phyloP scores from a whole-genome alignment of 2,113 vertebrate species.

The Melanerpes aurifrons region DNA sequence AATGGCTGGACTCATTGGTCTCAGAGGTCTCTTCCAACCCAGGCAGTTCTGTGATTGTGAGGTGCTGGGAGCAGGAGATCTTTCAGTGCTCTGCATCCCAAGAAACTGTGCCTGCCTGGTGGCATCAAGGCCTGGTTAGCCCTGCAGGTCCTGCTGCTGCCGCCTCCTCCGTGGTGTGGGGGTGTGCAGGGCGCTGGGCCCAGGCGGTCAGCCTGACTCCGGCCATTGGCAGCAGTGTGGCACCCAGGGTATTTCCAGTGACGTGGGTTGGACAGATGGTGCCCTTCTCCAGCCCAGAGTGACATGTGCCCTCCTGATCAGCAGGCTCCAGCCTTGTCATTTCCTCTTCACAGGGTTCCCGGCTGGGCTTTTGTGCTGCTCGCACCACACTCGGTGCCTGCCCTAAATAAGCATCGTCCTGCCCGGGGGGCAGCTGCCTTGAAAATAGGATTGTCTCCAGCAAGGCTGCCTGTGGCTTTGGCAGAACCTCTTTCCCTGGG shows the following conservation, averaged over 20 bases:
- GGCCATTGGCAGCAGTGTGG: rapidly evolving
- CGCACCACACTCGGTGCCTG: background rate
- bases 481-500: background rate
- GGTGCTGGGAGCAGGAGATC: background rate
- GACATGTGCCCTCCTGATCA: background rate
- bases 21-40: too few species aligned
- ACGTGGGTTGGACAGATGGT: constrained; percentile 54
- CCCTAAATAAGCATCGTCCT: background rate
- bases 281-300: background rate
- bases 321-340: constrained; percentile 46
- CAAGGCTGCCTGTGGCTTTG: background rate
- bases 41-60: background rate
- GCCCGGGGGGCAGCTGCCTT: background rate
- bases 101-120: background rate
- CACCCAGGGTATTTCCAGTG: background rate
- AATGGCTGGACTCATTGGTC: too few species aligned
- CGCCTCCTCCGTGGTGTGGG: rapidly evolving
- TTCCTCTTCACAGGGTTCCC: constrained; percentile 1
- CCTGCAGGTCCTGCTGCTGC: rapidly evolving
- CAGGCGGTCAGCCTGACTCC: rapidly evolving
- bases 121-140: background rate
- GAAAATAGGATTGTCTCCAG: background rate
- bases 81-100: background rate
- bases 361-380: background rate
- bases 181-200: background rate